phyloP scores from a whole-genome alignment of 2,113 vertebrate species.

The Rhodinocichla rosea region DNA sequence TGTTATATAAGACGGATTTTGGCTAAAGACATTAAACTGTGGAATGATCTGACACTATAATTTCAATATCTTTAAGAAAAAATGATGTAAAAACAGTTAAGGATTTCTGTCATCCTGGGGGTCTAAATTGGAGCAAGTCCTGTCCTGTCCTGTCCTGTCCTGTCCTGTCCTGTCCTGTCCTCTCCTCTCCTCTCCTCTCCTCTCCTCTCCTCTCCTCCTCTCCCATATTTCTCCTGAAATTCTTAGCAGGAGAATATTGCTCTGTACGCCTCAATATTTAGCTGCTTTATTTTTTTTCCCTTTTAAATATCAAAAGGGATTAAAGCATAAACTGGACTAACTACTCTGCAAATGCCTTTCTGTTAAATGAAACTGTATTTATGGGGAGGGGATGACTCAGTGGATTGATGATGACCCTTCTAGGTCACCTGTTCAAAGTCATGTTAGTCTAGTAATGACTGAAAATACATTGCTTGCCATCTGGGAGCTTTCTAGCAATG shows the following conservation, averaged over 20 bases:
- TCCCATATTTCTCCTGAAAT: too few species aligned
- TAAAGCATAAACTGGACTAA: slow-evolving; percentile 35
- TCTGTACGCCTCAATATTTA: not conserved
- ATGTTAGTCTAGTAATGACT: not conserved
- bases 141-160: too few species aligned
- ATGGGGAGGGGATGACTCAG: not conserved
- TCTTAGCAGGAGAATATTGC: not conserved
- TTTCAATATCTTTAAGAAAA: not conserved
- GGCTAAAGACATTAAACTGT: not conserved
- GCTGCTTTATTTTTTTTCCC: not conserved
- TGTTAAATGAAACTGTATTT: slow-evolving; percentile 37
- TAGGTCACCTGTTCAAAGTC: slow-evolving; percentile 28
- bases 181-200: not conserved
- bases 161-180: not conserved
- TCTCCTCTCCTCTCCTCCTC: not conserved
- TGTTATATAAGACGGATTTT: not conserved
- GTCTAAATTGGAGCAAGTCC: not conserved
- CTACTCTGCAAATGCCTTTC: not conserved
- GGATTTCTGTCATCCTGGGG: not conserved
- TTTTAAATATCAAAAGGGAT: slow-evolving; percentile 36
- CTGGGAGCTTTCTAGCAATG: not conserved
- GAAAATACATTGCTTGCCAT: not conserved
- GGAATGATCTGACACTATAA: not conserved
- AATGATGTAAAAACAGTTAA: not conserved
- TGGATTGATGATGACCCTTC: slow-evolving; percentile 3